Base-by-base conservation (phyloP, 2,888 invertebrate species). In the Dexiosoma caninum region DNA sequence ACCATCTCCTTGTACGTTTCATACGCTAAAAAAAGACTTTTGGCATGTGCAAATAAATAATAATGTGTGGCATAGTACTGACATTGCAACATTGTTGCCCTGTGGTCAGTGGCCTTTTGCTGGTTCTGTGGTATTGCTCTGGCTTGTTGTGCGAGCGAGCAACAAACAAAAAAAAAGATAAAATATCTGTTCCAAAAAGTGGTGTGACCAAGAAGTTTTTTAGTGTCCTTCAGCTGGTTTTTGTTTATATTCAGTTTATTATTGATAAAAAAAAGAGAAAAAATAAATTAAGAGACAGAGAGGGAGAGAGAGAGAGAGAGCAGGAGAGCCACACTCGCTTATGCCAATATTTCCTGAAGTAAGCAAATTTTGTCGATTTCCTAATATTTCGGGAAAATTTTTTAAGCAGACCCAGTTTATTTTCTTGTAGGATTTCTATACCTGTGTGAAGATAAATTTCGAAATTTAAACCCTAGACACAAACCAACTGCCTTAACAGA, bases 51-150 rank as follows among this genome's bases (percentile, higher is more conserved):
- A 53, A 66, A 49, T 30, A 76, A 37, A 57, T 27, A 76, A 67
- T 60, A 69, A 44, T 53, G 53, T 19, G 40, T 67, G 53, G 46
- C 67, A 32, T 49, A 62, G 62, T 57, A 62, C 62, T 75, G 44
- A 53, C 49, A 64, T 49, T 75, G 79, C 79, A 79, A 79, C 79
- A 75, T 64, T 74, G 74, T 79, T 57, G 69, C 57, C 60, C 64
- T 67, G 53, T 78, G 66, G 71, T 57, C 72, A 59, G 40, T 51
- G 49, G 23, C 30, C 21, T 59, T 49, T 71, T 6, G 21, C 21
- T 66, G 30, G 30, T 27, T 16, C 9, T 66, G 49, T 59, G 42
- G 51, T 75, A 66, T 46, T 74, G 19, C 37, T 37, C 14, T 27
- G 8, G 4, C 40, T 40, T 74, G 64, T 46, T 19, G 37, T n/a